Evolutionary conservation across 2,113 vertebrate genomes (phyloP).

Genomic region (Leiothrix lutea): DNA sequence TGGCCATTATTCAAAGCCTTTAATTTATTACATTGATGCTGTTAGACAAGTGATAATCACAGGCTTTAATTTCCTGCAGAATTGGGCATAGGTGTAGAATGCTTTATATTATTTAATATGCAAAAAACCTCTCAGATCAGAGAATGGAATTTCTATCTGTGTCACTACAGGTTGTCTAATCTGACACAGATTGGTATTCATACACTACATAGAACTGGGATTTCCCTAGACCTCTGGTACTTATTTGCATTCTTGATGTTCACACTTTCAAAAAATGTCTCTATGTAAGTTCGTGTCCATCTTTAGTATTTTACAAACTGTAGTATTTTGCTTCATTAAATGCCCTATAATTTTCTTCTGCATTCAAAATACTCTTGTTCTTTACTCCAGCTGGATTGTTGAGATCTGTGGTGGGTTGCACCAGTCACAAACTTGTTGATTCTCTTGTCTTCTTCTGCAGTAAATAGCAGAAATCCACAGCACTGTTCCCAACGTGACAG

Average conservation of each 20-base stretch:
- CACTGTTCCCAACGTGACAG: neutral
- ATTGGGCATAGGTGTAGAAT: neutral
- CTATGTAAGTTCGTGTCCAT: neutral
- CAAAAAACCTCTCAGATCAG: neutral
- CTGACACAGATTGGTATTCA: neutral
- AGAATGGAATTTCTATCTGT: neutral
- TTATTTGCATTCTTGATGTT: neutral
- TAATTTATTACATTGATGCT: conserved; percentile 21
- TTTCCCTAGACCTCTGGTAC: neutral
- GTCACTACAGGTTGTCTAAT: neutral
- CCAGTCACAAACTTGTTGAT: neutral
- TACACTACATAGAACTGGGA: neutral
- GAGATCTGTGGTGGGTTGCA: neutral
- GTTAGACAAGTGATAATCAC: conserved; percentile 3
- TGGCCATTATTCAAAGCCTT: conserved; percentile 30
- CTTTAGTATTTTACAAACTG: neutral
- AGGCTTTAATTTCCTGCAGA: conserved; percentile 25
- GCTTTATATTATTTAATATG: neutral
- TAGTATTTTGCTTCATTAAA: neutral
- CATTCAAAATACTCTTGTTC: neutral
- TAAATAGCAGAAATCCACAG: neutral
- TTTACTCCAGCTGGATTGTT: neutral
- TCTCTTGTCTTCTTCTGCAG: neutral
- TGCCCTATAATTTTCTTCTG: neutral
- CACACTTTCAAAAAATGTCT: neutral